Evolutionary conservation across 1,140 invertebrate genomes (phyloP), one percentile per base, ranked within the genome.

Genomic region (Anoplolepis gracilipes): DNA sequence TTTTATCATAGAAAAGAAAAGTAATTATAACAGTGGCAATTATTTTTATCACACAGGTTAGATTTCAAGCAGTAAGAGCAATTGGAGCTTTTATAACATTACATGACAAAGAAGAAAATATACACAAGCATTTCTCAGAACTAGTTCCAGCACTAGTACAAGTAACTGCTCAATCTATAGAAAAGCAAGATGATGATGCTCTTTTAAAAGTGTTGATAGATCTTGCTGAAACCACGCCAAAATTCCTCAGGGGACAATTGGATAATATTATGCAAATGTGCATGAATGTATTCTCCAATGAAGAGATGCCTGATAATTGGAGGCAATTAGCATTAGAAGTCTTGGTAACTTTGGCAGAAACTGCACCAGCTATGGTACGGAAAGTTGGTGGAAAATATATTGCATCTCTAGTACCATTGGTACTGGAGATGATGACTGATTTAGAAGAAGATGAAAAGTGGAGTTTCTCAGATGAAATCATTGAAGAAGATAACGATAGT

Each of bases 351-450:
- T 93, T 99, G 70, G 97, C 98, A 55, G 99, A 99, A 96, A 98
- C 98, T 55, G 98, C 98, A 0, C 97, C 99, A 19, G 98, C 98
- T 1, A 99, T 99, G 97, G 97, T 99, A 19, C 96, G 99, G 22
- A 99, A 99, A 95, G 96, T 97, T 90, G 97, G 97, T 16, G 96
- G 96, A 4, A 97, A 97, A 92, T 98, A 98, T 87, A 96, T 99
- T 76, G 96, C 96, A 49, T 93, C 96, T 22, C 94, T 98, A 87
- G 97, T 99, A 22, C 97, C 98, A 0, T 95, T 98, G 76, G 96
- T 99, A 75, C 95, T 99, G 61, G 97, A 97, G 92, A 98, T 99
- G 97, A 99, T 99, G 99, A 98, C 99, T 13, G 98, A 99, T 92
- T 94, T 99, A 57, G 99, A 99, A 39, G 99, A 99, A 28, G 98